phyloP scores from a whole-genome alignment of 2,113 vertebrate genomes.

The Psilopsiagon aurifrons region DNA sequence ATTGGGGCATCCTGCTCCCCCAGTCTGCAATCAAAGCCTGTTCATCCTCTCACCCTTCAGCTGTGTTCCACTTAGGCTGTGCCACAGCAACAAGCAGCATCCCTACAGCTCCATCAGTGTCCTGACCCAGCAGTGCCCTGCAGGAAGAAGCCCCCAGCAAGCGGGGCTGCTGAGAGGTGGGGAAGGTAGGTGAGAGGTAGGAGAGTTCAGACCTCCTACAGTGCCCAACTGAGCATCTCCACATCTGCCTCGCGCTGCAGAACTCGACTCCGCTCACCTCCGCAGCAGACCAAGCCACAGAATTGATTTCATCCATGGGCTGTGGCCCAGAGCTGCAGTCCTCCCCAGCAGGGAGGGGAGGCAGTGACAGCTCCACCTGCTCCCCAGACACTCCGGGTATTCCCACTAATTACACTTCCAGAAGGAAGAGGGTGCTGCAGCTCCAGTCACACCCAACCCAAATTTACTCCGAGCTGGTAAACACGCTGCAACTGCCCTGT shows the following conservation, averaged over 20 bases:
- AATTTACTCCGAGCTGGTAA: neutral
- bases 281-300: neutral
- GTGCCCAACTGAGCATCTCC: accelerated
- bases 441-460: neutral
- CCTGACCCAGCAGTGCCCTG: too few species aligned
- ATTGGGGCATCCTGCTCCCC: accelerated
- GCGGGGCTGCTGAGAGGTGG: neutral
- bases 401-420: neutral
- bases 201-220: neutral
- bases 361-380: neutral
- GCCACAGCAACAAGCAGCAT: accelerated
- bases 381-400: neutral
- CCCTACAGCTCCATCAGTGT: too few species aligned
- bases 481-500: neutral
- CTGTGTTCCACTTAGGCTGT: accelerated
- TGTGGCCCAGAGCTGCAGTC: neutral
- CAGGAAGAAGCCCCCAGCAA: neutral
- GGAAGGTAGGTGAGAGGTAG: neutral
- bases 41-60: neutral
- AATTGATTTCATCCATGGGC: neutral
- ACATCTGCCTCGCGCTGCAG: accelerated
- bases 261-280: neutral
- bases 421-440: neutral
- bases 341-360: accelerated
- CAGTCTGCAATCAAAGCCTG: accelerated